phyloP scores from a whole-genome alignment of 2,113 vertebrate genomes.

The Proteles cristata region DNA sequence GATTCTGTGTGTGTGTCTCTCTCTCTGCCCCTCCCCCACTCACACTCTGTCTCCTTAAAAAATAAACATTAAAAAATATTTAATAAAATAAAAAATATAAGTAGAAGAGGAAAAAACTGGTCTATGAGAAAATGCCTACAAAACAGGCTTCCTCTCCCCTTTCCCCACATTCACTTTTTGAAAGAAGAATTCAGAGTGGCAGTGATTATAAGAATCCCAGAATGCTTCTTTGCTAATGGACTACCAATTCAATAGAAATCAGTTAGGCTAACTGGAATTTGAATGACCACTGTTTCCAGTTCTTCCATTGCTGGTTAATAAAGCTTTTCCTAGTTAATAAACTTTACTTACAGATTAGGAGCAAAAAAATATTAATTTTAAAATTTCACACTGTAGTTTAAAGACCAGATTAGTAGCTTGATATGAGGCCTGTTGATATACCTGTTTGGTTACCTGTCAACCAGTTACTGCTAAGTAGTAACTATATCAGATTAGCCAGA shows the following conservation, averaged over 20 bases:
- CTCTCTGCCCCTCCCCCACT: too few relatives aligned
- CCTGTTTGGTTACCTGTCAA: neutral
- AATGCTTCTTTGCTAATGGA: neutral
- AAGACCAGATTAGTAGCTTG: conserved; percentile 1
- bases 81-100: neutral
- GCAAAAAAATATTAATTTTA: neutral
- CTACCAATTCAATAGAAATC: neutral
- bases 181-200: neutral
- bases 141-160: neutral
- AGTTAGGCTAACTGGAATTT: neutral
- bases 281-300: neutral
- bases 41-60: too few relatives aligned
- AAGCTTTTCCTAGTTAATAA: neutral
- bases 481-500: neutral
- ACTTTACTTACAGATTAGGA: neutral
- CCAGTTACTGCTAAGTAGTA: neutral
- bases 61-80: too few relatives aligned
- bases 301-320: neutral
- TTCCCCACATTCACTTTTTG: neutral
- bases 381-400: neutral
- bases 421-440: neutral
- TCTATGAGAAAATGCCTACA: conserved; percentile 10
- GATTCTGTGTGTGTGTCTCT: too few relatives aligned
- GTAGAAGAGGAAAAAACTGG: neutral
- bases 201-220: neutral